Evolutionary conservation across 2,888 invertebrate species (phyloP).

Genomic region (Hydroisotoma schaefferi): DNA sequence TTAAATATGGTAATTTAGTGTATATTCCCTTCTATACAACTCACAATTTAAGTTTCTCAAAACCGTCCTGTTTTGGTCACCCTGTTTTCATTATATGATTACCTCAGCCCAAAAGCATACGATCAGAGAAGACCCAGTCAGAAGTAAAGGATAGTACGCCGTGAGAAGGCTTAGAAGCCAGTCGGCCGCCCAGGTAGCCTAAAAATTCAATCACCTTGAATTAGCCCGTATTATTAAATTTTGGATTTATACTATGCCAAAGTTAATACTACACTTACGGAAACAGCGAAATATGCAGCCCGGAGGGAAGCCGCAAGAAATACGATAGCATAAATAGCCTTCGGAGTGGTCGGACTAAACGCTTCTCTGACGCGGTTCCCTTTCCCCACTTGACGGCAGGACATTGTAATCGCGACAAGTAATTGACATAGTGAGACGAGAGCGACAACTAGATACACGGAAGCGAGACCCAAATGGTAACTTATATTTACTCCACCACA

Average conservation of each 20-base stretch:
- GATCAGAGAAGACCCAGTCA: conserved; percentile 83
- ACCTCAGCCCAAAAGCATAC: conserved; percentile 95
- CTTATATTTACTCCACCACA: conserved; percentile 79
- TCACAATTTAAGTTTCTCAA: no score
- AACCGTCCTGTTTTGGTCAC: no score
- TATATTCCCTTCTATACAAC: no score
- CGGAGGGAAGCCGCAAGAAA: conserved; percentile 79
- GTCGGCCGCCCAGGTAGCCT: conserved; percentile 74
- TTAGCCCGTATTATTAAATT: no score
- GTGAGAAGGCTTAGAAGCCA: conserved; percentile 84
- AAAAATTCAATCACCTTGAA: no score
- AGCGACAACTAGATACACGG: conserved; percentile 75
- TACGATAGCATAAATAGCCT: conserved; percentile 80
- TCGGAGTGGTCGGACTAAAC: conserved; percentile 83
- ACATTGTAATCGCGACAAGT: conserved; percentile 65
- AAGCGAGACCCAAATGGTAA: conserved; percentile 63
- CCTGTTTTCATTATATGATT: no score
- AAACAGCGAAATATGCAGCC: conserved; percentile 85
- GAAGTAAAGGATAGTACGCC: conserved; percentile 82
- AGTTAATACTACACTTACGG: conserved; percentile 60
- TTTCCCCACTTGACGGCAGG: conserved; percentile 54
- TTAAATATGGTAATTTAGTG: no score
- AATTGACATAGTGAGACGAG: conserved; percentile 80
- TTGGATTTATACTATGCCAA: neutral
- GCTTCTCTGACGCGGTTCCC: conserved; percentile 77